These are phyloP conservation scores for Nothoprocta perdicaria DNA, from an alignment of 2,113 vertebrate species.

Conservation along the genomic window DNA sequence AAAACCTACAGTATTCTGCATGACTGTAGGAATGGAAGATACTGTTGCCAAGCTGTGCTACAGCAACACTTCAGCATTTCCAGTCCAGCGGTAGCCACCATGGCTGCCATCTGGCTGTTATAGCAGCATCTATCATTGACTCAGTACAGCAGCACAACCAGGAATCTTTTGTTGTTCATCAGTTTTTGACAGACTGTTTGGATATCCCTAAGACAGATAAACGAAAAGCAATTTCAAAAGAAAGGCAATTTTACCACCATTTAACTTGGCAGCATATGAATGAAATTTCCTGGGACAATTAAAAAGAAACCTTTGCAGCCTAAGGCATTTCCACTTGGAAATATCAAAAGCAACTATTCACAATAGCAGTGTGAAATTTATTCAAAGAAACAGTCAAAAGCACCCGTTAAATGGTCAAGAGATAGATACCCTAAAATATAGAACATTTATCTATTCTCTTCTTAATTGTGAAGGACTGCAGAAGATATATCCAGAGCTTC, in stretches of 20 bases:
- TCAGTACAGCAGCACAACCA: neutral
- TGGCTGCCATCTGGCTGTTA: neutral
- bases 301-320: neutral
- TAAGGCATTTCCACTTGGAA: neutral
- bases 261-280: neutral
- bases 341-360: neutral
- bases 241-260: neutral
- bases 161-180: neutral
- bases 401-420: neutral
- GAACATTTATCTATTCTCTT: neutral
- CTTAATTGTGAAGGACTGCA: neutral
- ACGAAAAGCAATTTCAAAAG: neutral
- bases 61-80: conserved; percentile 6
- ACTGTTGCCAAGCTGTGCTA: neutral
- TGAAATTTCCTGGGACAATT: neutral
- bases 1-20: neutral
- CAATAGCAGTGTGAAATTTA: neutral
- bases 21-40: neutral
- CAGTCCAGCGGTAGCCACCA: neutral
- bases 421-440: neutral
- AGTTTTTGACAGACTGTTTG: neutral
- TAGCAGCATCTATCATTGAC: neutral
- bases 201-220: neutral
- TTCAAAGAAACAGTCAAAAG: neutral
- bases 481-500: neutral